A percentile compares a stretch with the other conserved stretches of the same genome.
Evolutionary conservation across 2,113 vertebrate species (phyloP).

Genomic region (Anoura caudifer): DNA sequence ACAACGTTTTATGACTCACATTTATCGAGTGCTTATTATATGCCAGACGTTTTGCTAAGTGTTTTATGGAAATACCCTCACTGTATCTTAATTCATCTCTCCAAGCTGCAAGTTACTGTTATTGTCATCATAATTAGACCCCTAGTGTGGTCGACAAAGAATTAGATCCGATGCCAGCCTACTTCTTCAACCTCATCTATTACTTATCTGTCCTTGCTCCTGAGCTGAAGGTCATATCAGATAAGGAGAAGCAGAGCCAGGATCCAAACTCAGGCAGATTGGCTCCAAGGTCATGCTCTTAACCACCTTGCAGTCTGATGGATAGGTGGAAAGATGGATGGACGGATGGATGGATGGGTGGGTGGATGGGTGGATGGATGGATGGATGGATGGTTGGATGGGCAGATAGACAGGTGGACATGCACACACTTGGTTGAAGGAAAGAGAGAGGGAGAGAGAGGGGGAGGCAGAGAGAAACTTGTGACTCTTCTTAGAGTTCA

Average conservation of each 20-base stretch:
- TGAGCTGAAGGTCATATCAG: neutral
- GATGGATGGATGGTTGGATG: neutral
- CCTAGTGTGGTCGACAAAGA: neutral
- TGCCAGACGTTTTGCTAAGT: neutral
- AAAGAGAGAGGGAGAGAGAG: neutral
- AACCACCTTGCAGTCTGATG: neutral
- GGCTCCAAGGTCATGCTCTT: neutral
- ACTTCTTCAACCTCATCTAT: neutral
- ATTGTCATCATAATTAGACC: neutral
- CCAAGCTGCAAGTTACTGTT: neutral
- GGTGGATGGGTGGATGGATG: neutral
- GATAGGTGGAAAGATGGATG: neutral
- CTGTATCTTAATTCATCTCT: neutral
- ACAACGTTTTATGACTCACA: neutral
- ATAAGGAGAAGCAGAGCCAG: neutral
- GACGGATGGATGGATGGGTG: neutral
- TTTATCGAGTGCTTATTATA: constrained; percentile 17
- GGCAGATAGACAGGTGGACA: neutral
- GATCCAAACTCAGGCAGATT: neutral
- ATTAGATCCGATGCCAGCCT: neutral
- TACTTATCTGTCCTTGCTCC: neutral
- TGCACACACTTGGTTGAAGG: neutral
- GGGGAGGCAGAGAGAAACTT: neutral
- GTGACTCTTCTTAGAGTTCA: neutral
- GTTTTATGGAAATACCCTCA: neutral